These are phyloP conservation scores for Nomada flava DNA, from an alignment of 2,888 invertebrate species.

Conservation along the genomic window DNA sequence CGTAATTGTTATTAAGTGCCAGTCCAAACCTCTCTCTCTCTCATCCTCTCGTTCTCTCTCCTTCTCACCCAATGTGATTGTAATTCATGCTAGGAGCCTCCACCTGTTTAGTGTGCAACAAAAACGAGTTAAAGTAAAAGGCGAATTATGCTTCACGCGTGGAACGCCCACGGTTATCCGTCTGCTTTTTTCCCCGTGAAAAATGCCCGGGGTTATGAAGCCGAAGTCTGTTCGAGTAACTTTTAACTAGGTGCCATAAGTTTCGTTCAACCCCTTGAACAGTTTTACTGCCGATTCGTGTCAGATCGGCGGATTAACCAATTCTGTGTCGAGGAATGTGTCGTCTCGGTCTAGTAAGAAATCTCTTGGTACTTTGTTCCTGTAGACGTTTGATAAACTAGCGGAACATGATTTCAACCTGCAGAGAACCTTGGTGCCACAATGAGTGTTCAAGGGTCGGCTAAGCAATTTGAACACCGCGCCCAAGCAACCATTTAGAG, in stretches of 20 bases:
- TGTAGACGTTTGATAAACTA: not conserved
- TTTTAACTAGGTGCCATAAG: slow-evolving; percentile 12
- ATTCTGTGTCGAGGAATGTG: not conserved
- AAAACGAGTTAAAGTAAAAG: slow-evolving; percentile 57
- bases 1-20: slow-evolving; percentile 74
- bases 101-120: slow-evolving; percentile 39
- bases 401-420: not conserved
- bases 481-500: not conserved
- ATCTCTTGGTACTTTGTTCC: not conserved
- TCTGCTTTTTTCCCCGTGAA: not conserved
- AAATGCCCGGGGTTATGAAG: slow-evolving; percentile 17
- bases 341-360: not conserved
- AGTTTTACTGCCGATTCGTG: slow-evolving; percentile 17
- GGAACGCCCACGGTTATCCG: not conserved
- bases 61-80: slow-evolving; percentile 62
- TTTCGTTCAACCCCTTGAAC: slow-evolving; percentile 4
- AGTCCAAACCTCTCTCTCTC: slow-evolving; percentile 15
- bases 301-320: not conserved
- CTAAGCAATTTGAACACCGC: not conserved
- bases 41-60: not conserved
- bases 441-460: not conserved
- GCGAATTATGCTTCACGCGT: slow-evolving; percentile 20
- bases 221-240: slow-evolving; percentile 13
- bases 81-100: slow-evolving; percentile 67
- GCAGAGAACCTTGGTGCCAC: not conserved